Conservation (phyloP, 2,888 invertebrate species). For the Drosophila monieri region DNA sequence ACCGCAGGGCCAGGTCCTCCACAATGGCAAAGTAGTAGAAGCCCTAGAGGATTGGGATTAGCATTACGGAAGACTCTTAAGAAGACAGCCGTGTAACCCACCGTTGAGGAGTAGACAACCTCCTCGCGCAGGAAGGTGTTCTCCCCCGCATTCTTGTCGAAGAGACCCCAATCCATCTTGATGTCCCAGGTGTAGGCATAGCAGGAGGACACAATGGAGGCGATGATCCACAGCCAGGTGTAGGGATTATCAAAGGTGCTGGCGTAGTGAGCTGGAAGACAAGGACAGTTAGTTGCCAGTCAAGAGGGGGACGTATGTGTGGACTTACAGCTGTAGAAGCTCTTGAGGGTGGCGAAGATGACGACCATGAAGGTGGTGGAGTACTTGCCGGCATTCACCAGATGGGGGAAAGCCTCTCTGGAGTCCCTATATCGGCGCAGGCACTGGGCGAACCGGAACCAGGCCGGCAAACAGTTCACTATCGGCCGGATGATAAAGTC, state of each 20-base stretch:
- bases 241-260: constrained; percentile 91
- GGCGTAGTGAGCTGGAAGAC: constrained; percentile 85
- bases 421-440: constrained; percentile 97
- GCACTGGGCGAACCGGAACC: constrained; percentile 99
- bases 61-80: neutral
- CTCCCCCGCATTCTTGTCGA: constrained; percentile 95
- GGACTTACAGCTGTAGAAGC: constrained; percentile 86
- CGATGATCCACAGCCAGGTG: constrained; percentile 94
- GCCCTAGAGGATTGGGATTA: constrained; percentile 85
- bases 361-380: constrained; percentile 98
- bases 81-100: constrained; percentile 84
- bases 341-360: constrained; percentile 90
- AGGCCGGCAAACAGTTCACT: constrained; percentile 96
- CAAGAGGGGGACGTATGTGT: too few relatives aligned
- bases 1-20: constrained; percentile 96
- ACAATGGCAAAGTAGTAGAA: constrained; percentile 97
- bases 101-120: constrained; percentile 96
- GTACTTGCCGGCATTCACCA: constrained; percentile 99
- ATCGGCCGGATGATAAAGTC: constrained; percentile 91
- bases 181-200: constrained; percentile 99
- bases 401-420: constrained; percentile 96
- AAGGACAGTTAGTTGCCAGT: too few relatives aligned
- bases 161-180: constrained; percentile 99
- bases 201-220: constrained; percentile 93
- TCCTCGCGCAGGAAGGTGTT: constrained; percentile 96